A percentile compares a stretch with the other conserved stretches of the same genome.
These are phyloP conservation scores for Microcebus murinus DNA, from an alignment of 2,113 vertebrate species.

Conservation along the genomic window DNA sequence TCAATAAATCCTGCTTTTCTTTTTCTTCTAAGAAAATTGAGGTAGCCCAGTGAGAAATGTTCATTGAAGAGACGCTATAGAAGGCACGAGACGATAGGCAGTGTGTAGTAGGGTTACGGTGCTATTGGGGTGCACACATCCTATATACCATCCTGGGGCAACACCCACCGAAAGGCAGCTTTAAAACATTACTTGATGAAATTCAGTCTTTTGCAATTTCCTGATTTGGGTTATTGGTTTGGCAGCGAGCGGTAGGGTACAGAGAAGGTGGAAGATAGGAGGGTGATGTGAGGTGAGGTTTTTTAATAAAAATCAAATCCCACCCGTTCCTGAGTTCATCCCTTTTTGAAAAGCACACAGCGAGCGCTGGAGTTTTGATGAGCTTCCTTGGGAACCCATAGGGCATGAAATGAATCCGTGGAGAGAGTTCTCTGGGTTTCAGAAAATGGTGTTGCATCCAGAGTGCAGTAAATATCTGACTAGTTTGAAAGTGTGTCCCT, in stretches of 20 bases:
- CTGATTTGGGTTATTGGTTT: slow-evolving; percentile 50
- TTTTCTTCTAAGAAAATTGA: not conserved
- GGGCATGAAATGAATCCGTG: not conserved
- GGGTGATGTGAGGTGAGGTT: not conserved
- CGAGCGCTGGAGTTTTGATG: not conserved
- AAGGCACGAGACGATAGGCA: not conserved
- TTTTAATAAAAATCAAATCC: slow-evolving; percentile 66
- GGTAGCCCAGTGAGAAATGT: not conserved
- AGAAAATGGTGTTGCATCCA: not conserved
- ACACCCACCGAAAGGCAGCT: not conserved
- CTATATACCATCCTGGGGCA: not conserved
- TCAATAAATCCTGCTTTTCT: not conserved
- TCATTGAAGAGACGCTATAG: not conserved
- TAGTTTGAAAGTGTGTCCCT: not conserved
- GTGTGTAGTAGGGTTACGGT: not conserved
- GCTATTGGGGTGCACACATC: not conserved
- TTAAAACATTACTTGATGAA: slow-evolving; percentile 4
- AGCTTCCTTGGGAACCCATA: not conserved
- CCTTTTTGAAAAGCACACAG: slow-evolving; percentile 30
- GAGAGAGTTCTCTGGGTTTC: not conserved
- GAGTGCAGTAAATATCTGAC: not conserved
- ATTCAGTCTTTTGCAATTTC: slow-evolving; percentile 32
- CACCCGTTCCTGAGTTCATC: not conserved
- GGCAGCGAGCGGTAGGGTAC: not conserved
- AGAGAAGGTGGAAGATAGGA: not conserved